These are phyloP conservation scores for Salpingus planirostris DNA, from an alignment of 2,888 invertebrate species.

Conservation along the genomic window DNA sequence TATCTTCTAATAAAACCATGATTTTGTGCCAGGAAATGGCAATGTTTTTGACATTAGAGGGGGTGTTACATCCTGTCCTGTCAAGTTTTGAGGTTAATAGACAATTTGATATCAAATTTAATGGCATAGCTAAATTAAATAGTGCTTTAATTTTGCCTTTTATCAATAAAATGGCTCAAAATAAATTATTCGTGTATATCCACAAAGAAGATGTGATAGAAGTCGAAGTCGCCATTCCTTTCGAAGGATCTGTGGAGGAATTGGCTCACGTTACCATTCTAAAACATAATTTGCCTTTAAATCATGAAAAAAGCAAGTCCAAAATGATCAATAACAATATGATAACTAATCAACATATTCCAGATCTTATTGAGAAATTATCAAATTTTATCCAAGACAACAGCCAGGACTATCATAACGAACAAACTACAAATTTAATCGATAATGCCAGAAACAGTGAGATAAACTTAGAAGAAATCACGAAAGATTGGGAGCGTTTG, in stretches of 20 bases:
- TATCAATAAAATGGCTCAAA: background rate
- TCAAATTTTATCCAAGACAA: slow-evolving; percentile 54
- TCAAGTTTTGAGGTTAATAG: too few species aligned
- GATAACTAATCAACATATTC: background rate
- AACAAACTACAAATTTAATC: slow-evolving; percentile 53
- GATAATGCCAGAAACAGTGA: slow-evolving; percentile 53
- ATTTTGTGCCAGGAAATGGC: too few species aligned
- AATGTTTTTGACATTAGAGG: too few species aligned
- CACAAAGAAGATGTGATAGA: slow-evolving; percentile 24
- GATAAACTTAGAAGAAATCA: slow-evolving; percentile 63
- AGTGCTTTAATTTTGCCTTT: too few species aligned
- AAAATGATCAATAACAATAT: background rate
- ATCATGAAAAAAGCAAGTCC: slow-evolving; percentile 38
- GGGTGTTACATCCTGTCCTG: too few species aligned
- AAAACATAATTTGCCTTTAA: slow-evolving; percentile 16
- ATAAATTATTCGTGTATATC: slow-evolving; percentile 11
- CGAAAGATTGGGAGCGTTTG: slow-evolving; percentile 69
- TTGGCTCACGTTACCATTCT: slow-evolving; percentile 31
- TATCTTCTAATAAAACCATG: too few species aligned
- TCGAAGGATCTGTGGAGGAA: slow-evolving; percentile 30
- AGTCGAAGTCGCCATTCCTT: slow-evolving; percentile 28
- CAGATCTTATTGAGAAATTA: slow-evolving; percentile 13
- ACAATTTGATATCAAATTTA: too few species aligned
- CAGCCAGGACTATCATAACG: slow-evolving; percentile 59
- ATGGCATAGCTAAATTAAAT: too few species aligned